phyloP scores from a whole-genome alignment of 2,888 invertebrate genomes.

The Andrena haemorrhoa region DNA sequence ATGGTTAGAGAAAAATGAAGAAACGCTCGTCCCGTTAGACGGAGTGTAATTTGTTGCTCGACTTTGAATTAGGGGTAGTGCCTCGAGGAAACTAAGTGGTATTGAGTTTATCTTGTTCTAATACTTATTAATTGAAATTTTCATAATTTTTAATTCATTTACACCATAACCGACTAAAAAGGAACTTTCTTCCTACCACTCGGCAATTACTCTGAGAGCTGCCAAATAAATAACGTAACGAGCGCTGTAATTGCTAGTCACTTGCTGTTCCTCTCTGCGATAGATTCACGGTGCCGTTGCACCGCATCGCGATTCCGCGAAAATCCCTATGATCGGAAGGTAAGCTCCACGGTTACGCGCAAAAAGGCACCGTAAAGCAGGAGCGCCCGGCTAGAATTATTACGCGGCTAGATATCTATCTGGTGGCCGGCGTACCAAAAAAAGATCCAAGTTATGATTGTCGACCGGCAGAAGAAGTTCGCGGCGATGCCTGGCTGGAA shows the following conservation, averaged over 20 bases:
- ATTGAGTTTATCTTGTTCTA: too few relatives aligned
- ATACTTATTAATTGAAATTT: too few relatives aligned
- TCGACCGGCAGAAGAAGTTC: slow-evolving; percentile 51
- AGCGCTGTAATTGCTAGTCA: background rate
- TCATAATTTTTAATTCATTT: too few relatives aligned
- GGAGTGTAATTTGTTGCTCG: too few relatives aligned
- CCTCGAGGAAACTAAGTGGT: too few relatives aligned
- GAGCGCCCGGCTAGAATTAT: slow-evolving; percentile 32
- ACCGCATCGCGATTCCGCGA: background rate
- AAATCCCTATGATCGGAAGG: slow-evolving; percentile 15
- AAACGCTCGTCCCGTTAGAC: too few relatives aligned
- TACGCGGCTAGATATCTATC: slow-evolving; percentile 53
- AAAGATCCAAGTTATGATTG: slow-evolving; percentile 60
- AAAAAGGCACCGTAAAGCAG: slow-evolving; percentile 3
- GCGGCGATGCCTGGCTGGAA: slow-evolving; percentile 55
- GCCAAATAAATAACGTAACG: background rate
- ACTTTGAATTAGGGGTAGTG: too few relatives aligned
- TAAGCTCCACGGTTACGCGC: background rate
- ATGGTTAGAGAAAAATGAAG: too few relatives aligned
- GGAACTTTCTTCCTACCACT: background rate
- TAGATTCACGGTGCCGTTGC: background rate
- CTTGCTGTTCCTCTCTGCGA: background rate
- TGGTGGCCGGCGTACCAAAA: slow-evolving; percentile 44
- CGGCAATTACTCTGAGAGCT: background rate
- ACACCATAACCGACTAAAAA: background rate